phyloP scores from a whole-genome alignment of 2,113 vertebrate species.

The Eonycteris spelaea region DNA sequence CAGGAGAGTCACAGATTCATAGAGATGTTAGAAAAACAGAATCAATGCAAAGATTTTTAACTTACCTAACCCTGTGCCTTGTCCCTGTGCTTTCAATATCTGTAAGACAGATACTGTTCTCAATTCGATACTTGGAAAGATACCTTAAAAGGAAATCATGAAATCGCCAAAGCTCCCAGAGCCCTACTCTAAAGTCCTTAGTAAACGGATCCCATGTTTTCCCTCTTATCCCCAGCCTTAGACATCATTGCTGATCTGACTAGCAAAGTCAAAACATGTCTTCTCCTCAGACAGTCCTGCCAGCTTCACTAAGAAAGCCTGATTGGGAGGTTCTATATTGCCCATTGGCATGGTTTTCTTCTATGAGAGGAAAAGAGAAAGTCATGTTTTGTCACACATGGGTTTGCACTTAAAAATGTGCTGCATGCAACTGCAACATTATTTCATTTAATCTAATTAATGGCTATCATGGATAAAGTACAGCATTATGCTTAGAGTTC shows the following conservation, averaged over 20 bases:
- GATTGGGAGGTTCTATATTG: neutral
- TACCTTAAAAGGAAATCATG: neutral
- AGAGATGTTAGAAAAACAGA: neutral
- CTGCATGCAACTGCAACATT: neutral
- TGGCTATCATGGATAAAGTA: conserved; percentile 27
- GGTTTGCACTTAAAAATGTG: conserved; percentile 36
- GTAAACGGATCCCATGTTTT: neutral
- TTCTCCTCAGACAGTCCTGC: neutral
- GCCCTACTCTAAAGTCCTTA: neutral
- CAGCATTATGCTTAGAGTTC: conserved; percentile 12
- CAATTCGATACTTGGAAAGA: neutral
- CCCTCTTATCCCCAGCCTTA: neutral
- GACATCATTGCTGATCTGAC: neutral
- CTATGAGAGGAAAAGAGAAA: neutral
- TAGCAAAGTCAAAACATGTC: neutral
- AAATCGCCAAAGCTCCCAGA: neutral
- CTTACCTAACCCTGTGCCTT: neutral
- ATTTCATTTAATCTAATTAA: conserved; percentile 52
- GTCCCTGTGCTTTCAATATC: neutral
- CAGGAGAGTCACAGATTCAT: neutral
- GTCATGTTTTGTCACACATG: neutral
- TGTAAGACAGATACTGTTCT: neutral
- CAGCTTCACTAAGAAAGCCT: neutral
- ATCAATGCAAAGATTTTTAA: neutral
- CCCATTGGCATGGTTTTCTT: neutral